Percentiles rank a stretch among this genome's conserved stretches.
These are phyloP conservation scores for Drosophila tani DNA, from an alignment of 1,140 invertebrate genomes.

Conservation along the genomic window DNA sequence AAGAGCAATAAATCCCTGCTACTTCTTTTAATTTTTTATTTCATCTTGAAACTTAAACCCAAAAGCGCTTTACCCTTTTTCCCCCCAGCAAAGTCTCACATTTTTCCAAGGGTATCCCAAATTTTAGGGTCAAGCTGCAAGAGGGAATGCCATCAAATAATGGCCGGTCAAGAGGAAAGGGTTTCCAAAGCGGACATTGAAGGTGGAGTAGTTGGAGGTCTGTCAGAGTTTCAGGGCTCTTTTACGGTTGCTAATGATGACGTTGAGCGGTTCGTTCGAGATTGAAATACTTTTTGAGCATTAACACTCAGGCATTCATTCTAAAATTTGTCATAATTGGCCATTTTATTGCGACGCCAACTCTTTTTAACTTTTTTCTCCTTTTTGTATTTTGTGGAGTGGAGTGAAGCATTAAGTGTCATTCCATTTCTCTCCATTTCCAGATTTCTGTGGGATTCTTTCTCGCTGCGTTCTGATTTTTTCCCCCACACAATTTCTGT, in stretches of 20 bases:
- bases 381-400: conserved; percentile 29
- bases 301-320: conserved; percentile 57
- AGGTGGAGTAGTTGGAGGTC: conserved; percentile 9
- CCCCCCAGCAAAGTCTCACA: background rate
- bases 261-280: conserved; percentile 50
- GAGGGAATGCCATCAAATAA: conserved; percentile 28
- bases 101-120: conserved; percentile 18
- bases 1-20: background rate
- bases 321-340: conserved; percentile 81
- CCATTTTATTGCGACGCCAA: conserved; percentile 60
- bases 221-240: conserved; percentile 7
- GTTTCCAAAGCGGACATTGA: conserved; percentile 2
- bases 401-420: conserved; percentile 38
- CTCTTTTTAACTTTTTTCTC: conserved; percentile 6
- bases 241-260: conserved; percentile 74
- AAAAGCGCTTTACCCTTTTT: background rate
- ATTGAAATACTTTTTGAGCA: conserved; percentile 43
- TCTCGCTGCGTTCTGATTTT: conserved; percentile 19
- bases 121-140: conserved; percentile 25
- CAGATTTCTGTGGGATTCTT: conserved; percentile 53
- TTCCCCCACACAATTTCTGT: conserved; percentile 30
- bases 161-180: conserved; percentile 19
- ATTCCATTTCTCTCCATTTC: conserved; percentile 38
- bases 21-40: background rate
- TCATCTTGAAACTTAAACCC: background rate